Evolutionary conservation across 2,113 vertebrate species (phyloP).

Genomic region (Abramis brama): DNA sequence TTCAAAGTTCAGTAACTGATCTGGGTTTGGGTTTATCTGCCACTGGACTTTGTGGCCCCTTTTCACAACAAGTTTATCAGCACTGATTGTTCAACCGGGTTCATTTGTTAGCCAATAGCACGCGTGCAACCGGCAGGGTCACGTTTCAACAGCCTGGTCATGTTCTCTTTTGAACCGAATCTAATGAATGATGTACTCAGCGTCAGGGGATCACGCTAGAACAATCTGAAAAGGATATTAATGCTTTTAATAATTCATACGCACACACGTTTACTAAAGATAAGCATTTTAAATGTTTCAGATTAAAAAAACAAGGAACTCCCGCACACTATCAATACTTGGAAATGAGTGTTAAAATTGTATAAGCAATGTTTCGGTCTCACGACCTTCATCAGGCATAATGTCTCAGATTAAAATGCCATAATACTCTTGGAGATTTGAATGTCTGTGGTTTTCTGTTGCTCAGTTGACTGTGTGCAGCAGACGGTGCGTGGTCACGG

Average conservation of each 20-base stretch:
- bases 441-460: not conserved
- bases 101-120: conserved; percentile 1
- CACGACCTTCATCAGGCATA: too few species aligned
- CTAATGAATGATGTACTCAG: conserved; percentile 35
- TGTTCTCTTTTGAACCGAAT: conserved; percentile 3
- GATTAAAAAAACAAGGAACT: too few species aligned
- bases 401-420: not conserved
- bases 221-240: not conserved
- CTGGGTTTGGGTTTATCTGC: conserved; percentile 36
- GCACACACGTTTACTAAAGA: not conserved
- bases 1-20: not conserved
- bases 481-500: conserved; percentile 85
- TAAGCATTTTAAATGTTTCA: not conserved
- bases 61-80: conserved; percentile 51
- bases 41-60: conserved; percentile 58
- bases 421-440: not conserved
- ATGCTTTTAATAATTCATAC: conserved; percentile 26
- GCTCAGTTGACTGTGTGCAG: conserved; percentile 86
- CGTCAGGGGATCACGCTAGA: not conserved
- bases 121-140: not conserved
- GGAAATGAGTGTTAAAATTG: too few species aligned
- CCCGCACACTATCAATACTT: too few species aligned
- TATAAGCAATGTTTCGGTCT: too few species aligned
- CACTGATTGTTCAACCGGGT: conserved; percentile 18
- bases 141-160: not conserved